Evolutionary conservation across 1,140 invertebrate species (phyloP).

Genomic region (Phortica variegata): DNA sequence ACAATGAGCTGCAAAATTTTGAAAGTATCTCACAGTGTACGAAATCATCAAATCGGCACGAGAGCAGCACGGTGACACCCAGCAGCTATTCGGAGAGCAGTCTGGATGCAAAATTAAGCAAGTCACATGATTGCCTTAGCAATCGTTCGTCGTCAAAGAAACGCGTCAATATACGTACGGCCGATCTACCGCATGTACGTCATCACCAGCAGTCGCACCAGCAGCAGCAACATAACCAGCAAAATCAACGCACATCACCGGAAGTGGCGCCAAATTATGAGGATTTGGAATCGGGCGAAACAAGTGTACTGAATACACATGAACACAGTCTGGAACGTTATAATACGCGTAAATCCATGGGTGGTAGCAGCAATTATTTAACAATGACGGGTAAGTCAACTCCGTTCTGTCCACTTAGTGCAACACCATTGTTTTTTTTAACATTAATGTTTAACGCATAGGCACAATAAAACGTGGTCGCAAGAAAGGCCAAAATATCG

Average conservation of each 20-base stretch:
- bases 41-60: slow-evolving; percentile 45
- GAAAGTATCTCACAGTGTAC: slow-evolving; percentile 46
- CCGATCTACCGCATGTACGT: slow-evolving; percentile 33
- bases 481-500: slow-evolving; percentile 71
- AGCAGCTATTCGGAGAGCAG: slow-evolving; percentile 56
- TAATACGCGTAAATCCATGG: slow-evolving; percentile 57
- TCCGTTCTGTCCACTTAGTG: no score
- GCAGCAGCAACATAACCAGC: neutral
- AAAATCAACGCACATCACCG: slow-evolving; percentile 42
- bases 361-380: slow-evolving; percentile 61
- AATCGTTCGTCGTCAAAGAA: slow-evolving; percentile 62
- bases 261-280: slow-evolving; percentile 42
- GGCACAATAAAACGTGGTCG: slow-evolving; percentile 73
- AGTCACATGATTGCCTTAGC: slow-evolving; percentile 57
- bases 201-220: neutral
- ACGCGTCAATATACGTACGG: slow-evolving; percentile 63
- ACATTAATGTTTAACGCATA: no score
- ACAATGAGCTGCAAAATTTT: slow-evolving; percentile 53
- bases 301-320: slow-evolving; percentile 59
- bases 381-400: slow-evolving; percentile 62
- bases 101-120: slow-evolving; percentile 48
- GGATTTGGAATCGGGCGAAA: slow-evolving; percentile 58
- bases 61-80: slow-evolving; percentile 51
- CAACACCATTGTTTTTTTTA: no score
- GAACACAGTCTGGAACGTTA: slow-evolving; percentile 59